These are phyloP conservation scores for Pogonophryne albipinna DNA, from an alignment of 2,797 vertebrate genomes.

Conservation along the genomic window DNA sequence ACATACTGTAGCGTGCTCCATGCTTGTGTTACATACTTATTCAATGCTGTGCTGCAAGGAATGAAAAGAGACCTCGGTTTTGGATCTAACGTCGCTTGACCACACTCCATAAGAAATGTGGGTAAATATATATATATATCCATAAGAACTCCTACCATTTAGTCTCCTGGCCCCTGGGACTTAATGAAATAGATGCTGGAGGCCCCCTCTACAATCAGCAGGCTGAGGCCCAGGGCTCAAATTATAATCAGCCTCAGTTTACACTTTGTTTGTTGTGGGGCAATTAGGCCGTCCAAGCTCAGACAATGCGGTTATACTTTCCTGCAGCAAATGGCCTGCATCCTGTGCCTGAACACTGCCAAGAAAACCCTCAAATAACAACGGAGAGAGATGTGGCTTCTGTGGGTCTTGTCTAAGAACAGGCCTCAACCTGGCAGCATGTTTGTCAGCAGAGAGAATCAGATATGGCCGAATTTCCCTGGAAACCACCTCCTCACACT, in stretches of 20 bases:
- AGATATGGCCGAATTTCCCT: conserved; percentile 74
- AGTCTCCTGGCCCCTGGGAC: conserved; percentile 60
- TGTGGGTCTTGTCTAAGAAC: conserved; percentile 70
- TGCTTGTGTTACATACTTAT: conserved; percentile 57
- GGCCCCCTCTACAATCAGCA: conserved; percentile 69
- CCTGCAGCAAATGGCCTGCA: conserved; percentile 78
- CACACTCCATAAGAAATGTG: conserved; percentile 77
- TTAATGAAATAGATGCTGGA: conserved; percentile 72
- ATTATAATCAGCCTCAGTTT: conserved; percentile 83
- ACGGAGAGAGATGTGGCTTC: conserved; percentile 72
- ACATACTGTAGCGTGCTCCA: not conserved
- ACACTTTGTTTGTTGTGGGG: conserved; percentile 83
- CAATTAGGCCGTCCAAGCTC: conserved; percentile 75
- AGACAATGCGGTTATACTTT: conserved; percentile 81
- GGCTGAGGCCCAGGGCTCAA: conserved; percentile 67
- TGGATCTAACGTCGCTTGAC: conserved; percentile 62
- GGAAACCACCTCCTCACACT: conserved; percentile 67
- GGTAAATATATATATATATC: conserved; percentile 71
- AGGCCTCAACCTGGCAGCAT: conserved; percentile 79
- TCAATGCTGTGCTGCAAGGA: conserved; percentile 56
- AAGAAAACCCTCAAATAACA: conserved; percentile 80
- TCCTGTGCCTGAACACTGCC: conserved; percentile 73
- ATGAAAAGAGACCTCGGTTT: conserved; percentile 66
- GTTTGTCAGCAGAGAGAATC: conserved; percentile 76
- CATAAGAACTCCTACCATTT: conserved; percentile 55